Base-by-base conservation (phyloP, 2,113 vertebrate species). In the Saccopteryx bilineata region DNA sequence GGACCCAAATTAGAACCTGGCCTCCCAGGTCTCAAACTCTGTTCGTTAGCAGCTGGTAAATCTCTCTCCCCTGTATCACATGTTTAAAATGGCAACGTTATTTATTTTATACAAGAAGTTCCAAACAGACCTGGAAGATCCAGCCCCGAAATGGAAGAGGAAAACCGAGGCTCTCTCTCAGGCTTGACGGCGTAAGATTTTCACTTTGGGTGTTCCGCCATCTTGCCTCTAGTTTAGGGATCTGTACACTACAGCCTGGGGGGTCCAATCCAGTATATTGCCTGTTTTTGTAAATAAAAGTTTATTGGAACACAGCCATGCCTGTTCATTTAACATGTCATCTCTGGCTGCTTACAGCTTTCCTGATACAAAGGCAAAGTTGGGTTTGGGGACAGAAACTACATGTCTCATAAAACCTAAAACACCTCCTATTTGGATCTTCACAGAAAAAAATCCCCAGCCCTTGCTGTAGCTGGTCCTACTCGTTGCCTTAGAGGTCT, bases 241-340 rank as follows among this genome's bases (percentile, higher is more conserved):
- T 80, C 79, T 28, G n/a, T 72, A 54, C 91, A 89, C 14, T 50
- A 54, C 12, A 89, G 63, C 17, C 33, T 60, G 18, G 76, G 48
- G n/a, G n/a, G 48, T 78, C 82, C 50, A 63, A 69, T 50, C 28
- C 56, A 60, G 39, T 31, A 71, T 9, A 2, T 48, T 1, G 2
- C 24, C 24, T 78, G 26, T 46, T 50, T 93, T 91, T 90, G 7
- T 95, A 76, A 95, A 81, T 93, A 90, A 84, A 61, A n/a, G 74
- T 85, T 95, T 92, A 82, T 76, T 88, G 78, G 68, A 87, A 87
- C 72, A 83, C 9, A 81, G 66, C 61, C 61, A 60, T 58, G 26
- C 13, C 39, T 9, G 50, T 63, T 94, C 89, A 69, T 90, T 85
- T 60, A 12, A 12, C 11, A 2, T 90, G 50, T 72, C 28, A 56